Percentiles rank a stretch among this genome's conserved stretches.
phyloP scores from a whole-genome alignment of 1,140 invertebrate genomes.

The Magallana ariakensis region DNA sequence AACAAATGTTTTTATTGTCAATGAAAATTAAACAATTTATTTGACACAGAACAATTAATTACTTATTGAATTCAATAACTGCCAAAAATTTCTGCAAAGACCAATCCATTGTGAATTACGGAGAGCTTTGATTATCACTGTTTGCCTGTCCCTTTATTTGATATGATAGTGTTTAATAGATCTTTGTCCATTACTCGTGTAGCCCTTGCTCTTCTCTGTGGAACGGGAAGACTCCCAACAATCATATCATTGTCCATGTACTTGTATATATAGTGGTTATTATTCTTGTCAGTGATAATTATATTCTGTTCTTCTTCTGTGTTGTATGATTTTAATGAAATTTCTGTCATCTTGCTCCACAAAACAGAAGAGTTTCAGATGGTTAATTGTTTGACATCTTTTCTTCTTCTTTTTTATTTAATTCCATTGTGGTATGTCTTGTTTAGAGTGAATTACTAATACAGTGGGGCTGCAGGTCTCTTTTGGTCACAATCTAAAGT shows the following conservation, averaged over 20 bases:
- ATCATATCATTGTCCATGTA: constrained; percentile 17
- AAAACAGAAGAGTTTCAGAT: background rate
- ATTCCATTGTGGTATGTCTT: background rate
- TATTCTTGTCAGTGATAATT: constrained; percentile 9
- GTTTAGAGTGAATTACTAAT: background rate
- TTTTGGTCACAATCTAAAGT: background rate
- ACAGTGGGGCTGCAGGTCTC: background rate
- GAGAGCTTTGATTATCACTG: background rate
- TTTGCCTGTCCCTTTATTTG: background rate
- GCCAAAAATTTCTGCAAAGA: too few relatives aligned
- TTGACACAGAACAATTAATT: too few relatives aligned
- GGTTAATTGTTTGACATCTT: background rate
- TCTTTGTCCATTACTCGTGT: background rate
- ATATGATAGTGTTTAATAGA: background rate
- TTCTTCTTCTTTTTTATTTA: too few relatives aligned
- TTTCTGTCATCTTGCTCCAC: constrained; percentile 13
- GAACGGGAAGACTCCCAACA: background rate
- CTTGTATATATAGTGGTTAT: background rate
- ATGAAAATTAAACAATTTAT: too few relatives aligned
- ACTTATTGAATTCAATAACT: too few relatives aligned
- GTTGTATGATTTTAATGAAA: background rate
- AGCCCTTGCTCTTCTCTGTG: background rate
- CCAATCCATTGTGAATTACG: background rate
- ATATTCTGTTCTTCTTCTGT: background rate
- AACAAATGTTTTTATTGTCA: too few relatives aligned